These are phyloP conservation scores for Drosophila austrosaltans DNA, from an alignment of 2,888 invertebrate genomes.

Conservation along the genomic window DNA sequence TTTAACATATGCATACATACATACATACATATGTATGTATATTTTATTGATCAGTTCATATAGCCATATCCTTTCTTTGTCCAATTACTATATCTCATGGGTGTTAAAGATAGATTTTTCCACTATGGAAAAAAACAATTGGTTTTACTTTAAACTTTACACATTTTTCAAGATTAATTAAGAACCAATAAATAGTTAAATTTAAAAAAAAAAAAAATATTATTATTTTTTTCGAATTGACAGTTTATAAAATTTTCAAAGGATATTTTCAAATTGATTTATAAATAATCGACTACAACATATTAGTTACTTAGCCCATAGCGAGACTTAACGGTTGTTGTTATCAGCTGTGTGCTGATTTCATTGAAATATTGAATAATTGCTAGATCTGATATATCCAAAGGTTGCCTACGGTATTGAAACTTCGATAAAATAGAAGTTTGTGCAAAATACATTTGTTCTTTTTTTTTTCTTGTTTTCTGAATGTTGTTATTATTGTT, in stretches of 20 bases:
- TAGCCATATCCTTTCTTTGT: no score
- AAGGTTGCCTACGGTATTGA: background rate
- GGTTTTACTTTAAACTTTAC: no score
- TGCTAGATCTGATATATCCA: background rate
- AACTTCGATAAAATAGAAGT: slow-evolving; percentile 7
- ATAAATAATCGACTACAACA: no score
- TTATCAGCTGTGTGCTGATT: background rate
- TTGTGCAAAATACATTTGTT: background rate
- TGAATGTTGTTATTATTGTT: background rate
- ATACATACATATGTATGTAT: background rate
- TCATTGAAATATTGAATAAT: background rate
- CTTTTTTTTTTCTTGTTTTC: background rate
- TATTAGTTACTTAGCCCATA: background rate
- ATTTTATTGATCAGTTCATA: background rate
- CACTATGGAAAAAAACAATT: no score
- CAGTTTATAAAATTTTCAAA: no score
- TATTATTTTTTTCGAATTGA: no score
- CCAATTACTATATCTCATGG: no score
- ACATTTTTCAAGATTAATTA: no score
- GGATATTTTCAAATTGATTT: background rate
- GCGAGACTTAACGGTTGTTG: background rate
- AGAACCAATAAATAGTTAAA: no score
- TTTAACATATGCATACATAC: background rate
- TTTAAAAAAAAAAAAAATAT: no score
- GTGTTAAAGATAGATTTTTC: no score